Percentiles rank a stretch among this genome's conserved stretches.
These are phyloP conservation scores for Thamnophis elegans DNA, from an alignment of 2,797 vertebrate species.

Conservation along the genomic window DNA sequence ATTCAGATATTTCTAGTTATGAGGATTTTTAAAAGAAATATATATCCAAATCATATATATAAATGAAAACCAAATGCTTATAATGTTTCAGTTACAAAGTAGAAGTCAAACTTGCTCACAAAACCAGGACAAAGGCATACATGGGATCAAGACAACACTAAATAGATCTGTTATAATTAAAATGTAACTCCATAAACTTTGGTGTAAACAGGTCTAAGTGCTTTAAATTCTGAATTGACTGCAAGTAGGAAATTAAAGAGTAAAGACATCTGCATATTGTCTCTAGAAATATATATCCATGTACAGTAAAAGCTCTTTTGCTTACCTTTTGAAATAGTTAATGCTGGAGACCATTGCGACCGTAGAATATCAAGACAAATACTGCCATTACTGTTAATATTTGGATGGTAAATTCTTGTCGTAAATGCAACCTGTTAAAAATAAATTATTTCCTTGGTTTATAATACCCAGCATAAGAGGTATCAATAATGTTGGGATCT, in stretches of 20 bases:
- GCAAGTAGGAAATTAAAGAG: not conserved
- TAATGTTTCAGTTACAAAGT: not conserved
- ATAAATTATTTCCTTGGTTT: constrained; percentile 44
- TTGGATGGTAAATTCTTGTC: constrained; percentile 95
- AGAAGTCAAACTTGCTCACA: not conserved
- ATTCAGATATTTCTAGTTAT: not conserved
- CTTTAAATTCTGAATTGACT: not conserved
- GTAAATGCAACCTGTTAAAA: constrained; percentile 88
- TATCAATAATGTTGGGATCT: not conserved
- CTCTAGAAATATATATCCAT: not conserved
- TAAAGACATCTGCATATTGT: not conserved
- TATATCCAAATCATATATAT: not conserved
- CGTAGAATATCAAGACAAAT: constrained; percentile 94
- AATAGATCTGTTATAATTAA: not conserved
- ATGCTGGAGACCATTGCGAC: constrained; percentile 92
- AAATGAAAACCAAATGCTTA: not conserved
- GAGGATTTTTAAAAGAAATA: not conserved
- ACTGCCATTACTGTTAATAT: constrained; percentile 96
- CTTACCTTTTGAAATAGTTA: constrained; percentile 95
- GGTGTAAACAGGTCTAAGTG: not conserved
- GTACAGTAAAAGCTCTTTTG: constrained; percentile 9
- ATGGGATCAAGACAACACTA: not conserved
- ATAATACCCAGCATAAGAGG: not conserved
- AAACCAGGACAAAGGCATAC: not conserved
- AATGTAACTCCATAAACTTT: not conserved